Evolutionary conservation across 1,140 invertebrate genomes (phyloP), one percentile per base, ranked within the genome.

Genomic region (Drosophila equinoxialis): DNA sequence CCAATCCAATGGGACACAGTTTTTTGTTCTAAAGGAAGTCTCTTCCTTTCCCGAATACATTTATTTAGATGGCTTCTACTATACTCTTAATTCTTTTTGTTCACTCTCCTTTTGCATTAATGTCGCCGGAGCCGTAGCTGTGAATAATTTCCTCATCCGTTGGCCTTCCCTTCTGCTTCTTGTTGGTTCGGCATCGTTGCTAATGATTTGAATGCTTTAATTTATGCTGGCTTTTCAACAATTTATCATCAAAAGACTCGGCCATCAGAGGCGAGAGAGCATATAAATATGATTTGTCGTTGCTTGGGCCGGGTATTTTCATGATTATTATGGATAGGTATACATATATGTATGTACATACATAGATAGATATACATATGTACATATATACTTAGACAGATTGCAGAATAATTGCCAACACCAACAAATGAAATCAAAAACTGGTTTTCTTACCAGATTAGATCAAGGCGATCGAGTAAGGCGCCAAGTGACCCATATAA

Each of bases 101-200:
- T 48, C 45, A 37, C 35, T 51, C 45, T 51, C 33, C 26, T 37
- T 35, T 65, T 51, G 68, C 80, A 71, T 73, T 84, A 83, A 79
- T 77, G 68, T 79, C 71, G 70, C 64, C 61, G 20, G 14, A 77
- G 68, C 81, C 89, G 81, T 91, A 90, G 69, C 90, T 83, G 90
- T 91, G 90, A 83, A 91, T 91, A 91, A 91, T 91, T 91, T 86
- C 64, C 74, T 73, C 89, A 91, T 86, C 90, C 84, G 81, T 65
- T 87, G 23, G 37, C 57, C 42, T 63, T 60, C 48, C 63, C 65
- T 67, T 20, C 45, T 23, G 54, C 67, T 51, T 54, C 90, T 91
- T 77, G 85, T 91, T 91, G 90, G 90, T 90, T 91, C 86, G 77
- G 90, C 90, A 77, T 86, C 81, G 81, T 71, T 90, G 82, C 80